phyloP scores from a whole-genome alignment of 2,113 vertebrate species.

The Cygnus buccinator region DNA sequence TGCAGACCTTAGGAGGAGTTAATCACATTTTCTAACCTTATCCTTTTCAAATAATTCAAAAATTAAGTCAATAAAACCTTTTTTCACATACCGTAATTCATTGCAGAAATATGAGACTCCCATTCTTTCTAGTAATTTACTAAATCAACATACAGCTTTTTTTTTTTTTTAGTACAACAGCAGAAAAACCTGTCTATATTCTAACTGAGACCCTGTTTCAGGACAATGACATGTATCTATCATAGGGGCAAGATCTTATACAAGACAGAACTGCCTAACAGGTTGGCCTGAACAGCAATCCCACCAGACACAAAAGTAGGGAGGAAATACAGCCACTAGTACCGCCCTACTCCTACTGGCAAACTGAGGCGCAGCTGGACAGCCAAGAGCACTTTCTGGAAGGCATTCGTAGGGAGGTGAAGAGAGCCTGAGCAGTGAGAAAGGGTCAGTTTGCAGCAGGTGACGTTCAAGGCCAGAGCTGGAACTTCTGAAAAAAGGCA shows the following conservation, averaged over 20 bases:
- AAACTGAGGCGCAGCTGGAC: background rate
- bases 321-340: background rate
- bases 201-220: background rate
- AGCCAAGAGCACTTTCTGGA: background rate
- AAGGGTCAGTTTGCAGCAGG: background rate
- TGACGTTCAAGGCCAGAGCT: background rate
- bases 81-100: background rate
- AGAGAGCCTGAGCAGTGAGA: background rate
- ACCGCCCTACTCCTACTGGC: background rate
- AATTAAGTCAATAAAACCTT: background rate
- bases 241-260: accelerated
- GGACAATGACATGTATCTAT: background rate
- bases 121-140: background rate
- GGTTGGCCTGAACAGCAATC: background rate
- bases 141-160: background rate
- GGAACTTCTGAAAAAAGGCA: background rate
- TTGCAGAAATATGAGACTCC: background rate
- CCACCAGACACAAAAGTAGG: background rate
- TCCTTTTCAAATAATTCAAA: background rate
- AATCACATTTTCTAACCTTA: background rate
- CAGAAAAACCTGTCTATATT: background rate
- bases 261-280: background rate
- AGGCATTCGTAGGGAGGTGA: background rate
- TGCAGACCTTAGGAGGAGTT: background rate
- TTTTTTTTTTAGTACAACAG: background rate